Percentiles rank a stretch among this genome's conserved stretches.
These are phyloP conservation scores for Pasiphila rectangulata DNA, from an alignment of 2,888 invertebrate genomes.

Conservation along the genomic window DNA sequence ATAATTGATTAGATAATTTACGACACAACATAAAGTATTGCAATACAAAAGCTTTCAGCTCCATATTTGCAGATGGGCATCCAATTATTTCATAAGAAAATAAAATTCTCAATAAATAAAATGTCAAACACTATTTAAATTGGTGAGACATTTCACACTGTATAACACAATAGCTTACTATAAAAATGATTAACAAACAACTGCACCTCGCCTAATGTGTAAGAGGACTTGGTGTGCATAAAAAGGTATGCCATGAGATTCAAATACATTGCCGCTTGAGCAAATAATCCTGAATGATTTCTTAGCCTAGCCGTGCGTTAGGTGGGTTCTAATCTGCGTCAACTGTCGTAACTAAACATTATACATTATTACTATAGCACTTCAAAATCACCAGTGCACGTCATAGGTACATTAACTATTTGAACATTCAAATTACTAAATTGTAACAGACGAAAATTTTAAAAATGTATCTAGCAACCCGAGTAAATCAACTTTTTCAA, in stretches of 20 bases:
- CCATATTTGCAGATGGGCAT: conserved; percentile 81
- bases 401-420: conserved; percentile 54
- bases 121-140: conserved; percentile 76
- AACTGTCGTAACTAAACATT: conserved; percentile 45
- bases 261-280: conserved; percentile 78
- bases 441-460: conserved; percentile 59
- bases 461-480: conserved; percentile 69
- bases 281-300: conserved; percentile 70
- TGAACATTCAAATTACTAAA: conserved; percentile 53
- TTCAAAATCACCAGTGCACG: conserved; percentile 61
- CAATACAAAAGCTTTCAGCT: conserved; percentile 51
- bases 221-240: conserved; percentile 63
- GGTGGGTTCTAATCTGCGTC: conserved; percentile 71
- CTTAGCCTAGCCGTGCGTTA: conserved; percentile 73
- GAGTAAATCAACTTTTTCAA: conserved; percentile 61
- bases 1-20: conserved; percentile 37
- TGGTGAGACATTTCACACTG: conserved; percentile 75
- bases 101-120: conserved; percentile 80
- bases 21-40: conserved; percentile 45
- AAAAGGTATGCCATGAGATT: conserved; percentile 71
- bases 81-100: conserved; percentile 75
- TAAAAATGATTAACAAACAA: conserved; percentile 80
- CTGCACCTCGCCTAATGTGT: conserved; percentile 71
- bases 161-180: conserved; percentile 79
- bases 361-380: conserved; percentile 49